These are phyloP conservation scores for Sebastes trivittatus DNA, from an alignment of 2,797 vertebrate genomes.

Conservation along the genomic window DNA sequence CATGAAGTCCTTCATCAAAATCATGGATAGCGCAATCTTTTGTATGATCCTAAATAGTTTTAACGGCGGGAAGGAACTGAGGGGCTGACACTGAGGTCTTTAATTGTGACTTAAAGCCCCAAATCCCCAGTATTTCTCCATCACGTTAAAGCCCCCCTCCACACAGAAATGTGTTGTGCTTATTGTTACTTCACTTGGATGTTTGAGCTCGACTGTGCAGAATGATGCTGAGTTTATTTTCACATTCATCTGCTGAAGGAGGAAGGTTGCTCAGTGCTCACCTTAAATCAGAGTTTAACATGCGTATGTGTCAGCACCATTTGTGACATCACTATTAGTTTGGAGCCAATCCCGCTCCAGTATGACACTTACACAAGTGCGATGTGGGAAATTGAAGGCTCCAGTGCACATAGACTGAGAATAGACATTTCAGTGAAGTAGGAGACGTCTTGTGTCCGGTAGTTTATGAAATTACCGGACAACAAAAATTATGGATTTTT, in stretches of 20 bases:
- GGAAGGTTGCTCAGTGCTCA: background rate
- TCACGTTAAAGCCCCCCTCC: background rate
- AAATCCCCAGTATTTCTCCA: background rate
- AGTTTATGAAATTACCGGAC: background rate
- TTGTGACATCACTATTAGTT: background rate
- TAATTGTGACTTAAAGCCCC: slow-evolving; percentile 22
- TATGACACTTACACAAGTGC: background rate
- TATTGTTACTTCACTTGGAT: background rate
- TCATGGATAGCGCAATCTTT: slow-evolving; percentile 53
- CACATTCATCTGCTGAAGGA: background rate
- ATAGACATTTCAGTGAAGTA: background rate
- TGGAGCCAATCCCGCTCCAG: background rate
- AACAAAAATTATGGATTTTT: background rate
- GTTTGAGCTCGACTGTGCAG: background rate
- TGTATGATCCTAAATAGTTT: slow-evolving; percentile 59
- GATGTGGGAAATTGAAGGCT: background rate
- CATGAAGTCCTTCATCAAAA: slow-evolving; percentile 68
- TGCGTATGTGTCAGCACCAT: too few relatives aligned
- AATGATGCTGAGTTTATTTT: slow-evolving; percentile 8
- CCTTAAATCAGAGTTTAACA: background rate
- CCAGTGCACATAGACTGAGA: background rate
- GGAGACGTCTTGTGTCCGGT: background rate
- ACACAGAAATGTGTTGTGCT: background rate
- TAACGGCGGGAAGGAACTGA: slow-evolving; percentile 23
- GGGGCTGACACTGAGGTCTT: background rate